phyloP scores from a whole-genome alignment of 2,797 vertebrate genomes.

The Valencia hispanica region DNA sequence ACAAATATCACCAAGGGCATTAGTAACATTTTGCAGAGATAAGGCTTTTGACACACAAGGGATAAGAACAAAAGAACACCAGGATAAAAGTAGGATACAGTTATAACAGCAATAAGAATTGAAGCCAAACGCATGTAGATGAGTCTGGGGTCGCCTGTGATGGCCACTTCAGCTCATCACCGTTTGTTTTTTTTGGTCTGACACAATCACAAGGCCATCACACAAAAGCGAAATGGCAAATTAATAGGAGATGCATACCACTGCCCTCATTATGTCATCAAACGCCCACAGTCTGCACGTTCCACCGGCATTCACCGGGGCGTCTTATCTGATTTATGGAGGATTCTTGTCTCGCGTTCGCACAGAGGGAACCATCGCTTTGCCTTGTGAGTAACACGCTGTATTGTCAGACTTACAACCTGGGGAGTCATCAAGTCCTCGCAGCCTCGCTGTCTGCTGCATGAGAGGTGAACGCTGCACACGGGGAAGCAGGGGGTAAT shows the following conservation, averaged over 20 bases:
- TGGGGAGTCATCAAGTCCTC: slow-evolving; percentile 61
- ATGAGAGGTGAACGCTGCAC: slow-evolving; percentile 32
- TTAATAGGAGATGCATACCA: slow-evolving; percentile 49
- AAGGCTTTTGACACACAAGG: neutral
- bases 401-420: slow-evolving; percentile 60
- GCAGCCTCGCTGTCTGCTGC: slow-evolving; percentile 44
- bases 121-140: slow-evolving; percentile 25
- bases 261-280: slow-evolving; percentile 78
- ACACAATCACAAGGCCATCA: slow-evolving; percentile 1
- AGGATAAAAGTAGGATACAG: neutral
- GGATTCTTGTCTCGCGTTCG: slow-evolving; percentile 37
- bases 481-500: slow-evolving; percentile 40
- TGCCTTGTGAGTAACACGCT: slow-evolving; percentile 60
- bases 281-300: slow-evolving; percentile 50
- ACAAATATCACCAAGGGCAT: neutral
- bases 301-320: slow-evolving; percentile 61
- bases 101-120: neutral
- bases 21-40: neutral
- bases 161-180: slow-evolving; percentile 43
- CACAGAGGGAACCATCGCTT: slow-evolving; percentile 63
- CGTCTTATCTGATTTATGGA: slow-evolving; percentile 57
- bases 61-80: neutral
- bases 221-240: slow-evolving; percentile 49
- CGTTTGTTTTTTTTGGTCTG: slow-evolving; percentile 12
- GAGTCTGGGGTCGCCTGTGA: slow-evolving; percentile 38